Evolutionary conservation across 1,140 invertebrate species (phyloP), one percentile per base, ranked within the genome.

Genomic region (Helicoverpa armigera): DNA sequence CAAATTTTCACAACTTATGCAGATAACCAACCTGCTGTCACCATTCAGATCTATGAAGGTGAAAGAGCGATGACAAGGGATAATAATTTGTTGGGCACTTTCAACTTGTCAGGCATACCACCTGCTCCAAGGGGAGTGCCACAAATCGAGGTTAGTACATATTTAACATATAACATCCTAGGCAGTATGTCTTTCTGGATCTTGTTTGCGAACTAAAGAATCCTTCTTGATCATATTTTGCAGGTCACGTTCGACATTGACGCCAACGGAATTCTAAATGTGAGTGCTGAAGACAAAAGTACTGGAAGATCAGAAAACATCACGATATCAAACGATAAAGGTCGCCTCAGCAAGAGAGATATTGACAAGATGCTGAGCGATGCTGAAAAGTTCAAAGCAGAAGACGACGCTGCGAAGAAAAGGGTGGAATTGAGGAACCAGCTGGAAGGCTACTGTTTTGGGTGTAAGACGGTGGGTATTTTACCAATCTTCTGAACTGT

Each of bases 321-420:
- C 79, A 97, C 97, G 35, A 99, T 99, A 77, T 98, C 98, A 29
- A 99, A 99, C 88, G 98, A 99, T 89, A 99, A 99, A 91, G 98
- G 98, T 3, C 96, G 98, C 23, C 95, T 99, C 2, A 97, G 96
- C 29, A 98, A 99, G 89, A 97, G 97, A 31, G 98, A 99, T 86
- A 99, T 99, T 85, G 98, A 99, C 86, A 96, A 97, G 48, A 99
- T 99, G 98, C 95, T 99, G 12, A 92, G 96, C n/a, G 97, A 98
- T 50, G 97, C 97, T 10, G 97, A 97, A 82, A 96, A 96, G 81
- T 97, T 97, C 87, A 96, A 96, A 82, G 94, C 95, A 23, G 97
- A 97, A 88, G 97, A 97, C 85, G 96, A 97, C 51, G 95, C 95
- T 56, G 96, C 96, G 74, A 95, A 95, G 70, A 95, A 97, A 73